A percentile compares a stretch with the other conserved stretches of the same genome.
Evolutionary conservation across 1,140 invertebrate genomes (phyloP).

Genomic region (Watersipora subatra): DNA sequence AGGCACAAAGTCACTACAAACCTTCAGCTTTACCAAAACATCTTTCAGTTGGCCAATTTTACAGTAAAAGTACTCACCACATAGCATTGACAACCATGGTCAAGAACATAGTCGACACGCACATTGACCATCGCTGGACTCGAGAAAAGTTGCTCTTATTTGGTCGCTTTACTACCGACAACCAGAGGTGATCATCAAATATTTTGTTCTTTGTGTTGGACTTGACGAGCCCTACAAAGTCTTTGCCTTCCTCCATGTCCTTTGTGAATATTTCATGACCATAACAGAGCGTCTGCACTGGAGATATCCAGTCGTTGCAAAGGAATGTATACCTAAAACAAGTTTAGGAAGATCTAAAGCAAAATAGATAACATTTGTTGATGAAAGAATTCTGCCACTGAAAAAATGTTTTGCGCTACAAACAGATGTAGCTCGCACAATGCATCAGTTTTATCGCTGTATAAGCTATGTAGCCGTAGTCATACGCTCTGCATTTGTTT

Average conservation of each 20-base stretch:
- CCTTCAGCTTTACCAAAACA: neutral
- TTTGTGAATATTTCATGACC: conserved; percentile 34
- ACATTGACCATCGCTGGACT: conserved; percentile 38
- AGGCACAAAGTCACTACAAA: neutral
- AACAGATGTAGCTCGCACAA: no score
- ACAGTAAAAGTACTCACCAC: conserved; percentile 33
- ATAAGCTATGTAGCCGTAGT: neutral
- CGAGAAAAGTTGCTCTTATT: conserved; percentile 41
- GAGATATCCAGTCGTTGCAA: conserved; percentile 38
- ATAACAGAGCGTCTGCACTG: conserved; percentile 40
- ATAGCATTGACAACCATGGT: conserved; percentile 44
- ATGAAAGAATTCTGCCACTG: neutral
- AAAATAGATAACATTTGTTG: neutral
- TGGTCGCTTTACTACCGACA: conserved; percentile 39
- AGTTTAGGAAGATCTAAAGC: neutral
- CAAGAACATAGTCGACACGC: conserved; percentile 37
- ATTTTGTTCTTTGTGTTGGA: conserved; percentile 31
- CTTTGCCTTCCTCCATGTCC: conserved; percentile 22
- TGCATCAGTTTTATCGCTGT: neutral
- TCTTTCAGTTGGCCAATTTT: neutral
- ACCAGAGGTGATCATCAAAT: conserved; percentile 42
- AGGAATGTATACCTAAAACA: conserved; percentile 16
- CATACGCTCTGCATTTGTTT: neutral
- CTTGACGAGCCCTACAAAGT: conserved; percentile 37
- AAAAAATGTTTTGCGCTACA: no score